phyloP scores from a whole-genome alignment of 1,140 invertebrate species.

The Drosophila teissieri region DNA sequence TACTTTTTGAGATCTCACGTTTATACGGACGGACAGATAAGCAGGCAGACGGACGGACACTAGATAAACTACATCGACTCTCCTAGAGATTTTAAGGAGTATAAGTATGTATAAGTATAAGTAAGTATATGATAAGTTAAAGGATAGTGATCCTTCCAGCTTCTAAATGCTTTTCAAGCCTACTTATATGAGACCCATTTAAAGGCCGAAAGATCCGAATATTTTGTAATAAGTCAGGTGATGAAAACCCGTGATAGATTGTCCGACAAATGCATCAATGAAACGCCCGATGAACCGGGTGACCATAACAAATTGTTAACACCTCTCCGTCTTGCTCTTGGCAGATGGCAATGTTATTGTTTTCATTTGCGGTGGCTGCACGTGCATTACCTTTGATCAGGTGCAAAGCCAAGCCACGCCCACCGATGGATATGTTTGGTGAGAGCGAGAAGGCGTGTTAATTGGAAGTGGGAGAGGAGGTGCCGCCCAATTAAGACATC shows the following conservation, averaged over 20 bases:
- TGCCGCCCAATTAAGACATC: conserved; percentile 44
- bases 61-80: no score
- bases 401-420: conserved; percentile 40
- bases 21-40: no score
- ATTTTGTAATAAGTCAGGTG: conserved; percentile 11
- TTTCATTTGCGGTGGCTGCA: conserved; percentile 37
- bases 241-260: conserved; percentile 26
- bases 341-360: conserved; percentile 47
- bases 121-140: no score
- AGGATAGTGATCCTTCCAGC: no score
- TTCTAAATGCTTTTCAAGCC: no score
- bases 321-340: conserved; percentile 34
- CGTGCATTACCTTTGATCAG: conserved; percentile 47
- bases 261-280: background rate
- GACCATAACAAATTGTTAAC: conserved; percentile 36
- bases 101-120: no score
- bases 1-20: no score
- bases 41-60: no score
- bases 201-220: no score
- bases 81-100: no score
- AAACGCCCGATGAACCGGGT: conserved; percentile 18
- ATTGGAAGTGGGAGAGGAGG: conserved; percentile 13
- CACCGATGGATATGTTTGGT: conserved; percentile 10
- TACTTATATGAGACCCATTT: no score
- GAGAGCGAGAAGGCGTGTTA: conserved; percentile 4